Conservation (phyloP, 2,113 vertebrate genomes). For the Phycodurus eques region DNA sequence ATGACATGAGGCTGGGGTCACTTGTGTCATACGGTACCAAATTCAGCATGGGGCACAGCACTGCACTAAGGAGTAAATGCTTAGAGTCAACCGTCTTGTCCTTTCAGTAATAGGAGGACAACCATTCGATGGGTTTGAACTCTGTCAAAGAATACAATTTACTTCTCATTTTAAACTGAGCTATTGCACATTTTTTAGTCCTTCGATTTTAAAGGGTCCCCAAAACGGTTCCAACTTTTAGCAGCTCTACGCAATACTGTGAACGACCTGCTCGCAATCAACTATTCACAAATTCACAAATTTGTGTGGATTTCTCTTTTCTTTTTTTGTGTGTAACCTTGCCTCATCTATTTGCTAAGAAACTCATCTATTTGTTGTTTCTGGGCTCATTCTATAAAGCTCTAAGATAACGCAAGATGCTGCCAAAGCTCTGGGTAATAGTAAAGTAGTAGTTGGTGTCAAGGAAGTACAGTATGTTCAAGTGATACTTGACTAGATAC, state of each 20-base stretch:
- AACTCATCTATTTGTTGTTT: background rate
- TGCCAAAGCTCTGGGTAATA: too few species aligned
- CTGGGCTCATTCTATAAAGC: too few species aligned
- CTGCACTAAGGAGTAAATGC: too few species aligned
- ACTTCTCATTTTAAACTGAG: background rate
- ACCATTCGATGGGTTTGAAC: too few species aligned
- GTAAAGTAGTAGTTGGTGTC: too few species aligned
- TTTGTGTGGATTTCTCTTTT: background rate
- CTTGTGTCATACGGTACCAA: slow-evolving; percentile 5
- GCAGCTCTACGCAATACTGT: background rate
- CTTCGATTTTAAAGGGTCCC: background rate
- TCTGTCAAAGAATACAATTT: background rate
- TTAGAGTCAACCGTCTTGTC: too few species aligned
- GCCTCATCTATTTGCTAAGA: background rate
- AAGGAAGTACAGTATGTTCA: too few species aligned
- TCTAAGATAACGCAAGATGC: too few species aligned
- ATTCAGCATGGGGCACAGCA: background rate
- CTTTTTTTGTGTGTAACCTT: background rate
- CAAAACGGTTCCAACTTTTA: background rate
- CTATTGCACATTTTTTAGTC: background rate
- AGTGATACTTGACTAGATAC: too few species aligned
- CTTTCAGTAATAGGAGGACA: too few species aligned
- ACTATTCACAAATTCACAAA: background rate
- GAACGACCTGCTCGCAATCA: too few species aligned
- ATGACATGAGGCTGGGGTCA: slow-evolving; percentile 41